Conservation (phyloP, 2,797 vertebrate genomes). For the Gymnocypris eckloni region DNA sequence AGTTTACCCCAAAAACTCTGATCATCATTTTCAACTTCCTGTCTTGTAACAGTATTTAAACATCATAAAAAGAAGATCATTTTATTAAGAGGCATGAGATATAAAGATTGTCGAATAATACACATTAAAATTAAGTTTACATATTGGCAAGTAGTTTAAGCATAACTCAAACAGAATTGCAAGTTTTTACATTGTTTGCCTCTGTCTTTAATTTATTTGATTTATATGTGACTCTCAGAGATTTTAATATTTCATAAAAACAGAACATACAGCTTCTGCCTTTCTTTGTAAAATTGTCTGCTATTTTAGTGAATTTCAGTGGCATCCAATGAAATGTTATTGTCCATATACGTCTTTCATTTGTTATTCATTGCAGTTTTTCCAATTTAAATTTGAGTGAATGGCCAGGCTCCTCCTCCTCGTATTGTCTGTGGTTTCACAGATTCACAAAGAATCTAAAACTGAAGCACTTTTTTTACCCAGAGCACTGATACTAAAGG, state of each 20-base stretch:
- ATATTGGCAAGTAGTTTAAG: too few relatives aligned
- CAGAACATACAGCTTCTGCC: not conserved
- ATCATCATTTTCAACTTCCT: not conserved
- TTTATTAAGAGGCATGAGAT: too few relatives aligned
- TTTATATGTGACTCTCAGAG: not conserved
- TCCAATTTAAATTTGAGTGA: not conserved
- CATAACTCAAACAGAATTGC: not conserved
- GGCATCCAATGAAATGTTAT: not conserved
- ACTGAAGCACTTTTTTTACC: not conserved
- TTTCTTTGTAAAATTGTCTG: not conserved
- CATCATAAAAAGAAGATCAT: not conserved
- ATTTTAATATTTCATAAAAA: too few relatives aligned
- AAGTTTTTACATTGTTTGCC: too few relatives aligned
- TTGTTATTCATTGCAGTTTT: not conserved
- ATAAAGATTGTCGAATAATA: too few relatives aligned
- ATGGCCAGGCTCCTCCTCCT: not conserved
- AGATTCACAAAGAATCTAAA: not conserved
- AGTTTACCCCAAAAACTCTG: too few relatives aligned
- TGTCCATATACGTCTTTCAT: not conserved
- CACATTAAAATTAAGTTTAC: too few relatives aligned
- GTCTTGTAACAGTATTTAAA: not conserved
- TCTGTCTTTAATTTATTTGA: not conserved
- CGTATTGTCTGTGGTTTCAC: not conserved
- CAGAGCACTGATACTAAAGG: not conserved
- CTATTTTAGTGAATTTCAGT: not conserved